Evolutionary conservation across 2,113 vertebrate species (phyloP).

Genomic region (Ceyx margarethae): DNA sequence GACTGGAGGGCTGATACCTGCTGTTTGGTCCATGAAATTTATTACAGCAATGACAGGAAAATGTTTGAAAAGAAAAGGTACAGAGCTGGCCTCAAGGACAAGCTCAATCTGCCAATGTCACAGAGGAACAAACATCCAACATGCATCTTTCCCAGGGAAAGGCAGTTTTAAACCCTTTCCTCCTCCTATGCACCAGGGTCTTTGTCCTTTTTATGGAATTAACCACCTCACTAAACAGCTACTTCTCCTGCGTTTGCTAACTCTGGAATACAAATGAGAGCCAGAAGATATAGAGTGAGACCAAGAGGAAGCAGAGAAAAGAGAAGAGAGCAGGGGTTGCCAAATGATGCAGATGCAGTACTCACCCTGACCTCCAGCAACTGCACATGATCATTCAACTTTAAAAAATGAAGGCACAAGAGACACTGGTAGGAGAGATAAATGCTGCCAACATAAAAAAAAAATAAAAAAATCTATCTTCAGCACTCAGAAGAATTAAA

Average conservation of each 20-base stretch:
- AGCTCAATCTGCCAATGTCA: neutral
- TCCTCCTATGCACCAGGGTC: neutral
- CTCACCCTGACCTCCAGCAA: neutral
- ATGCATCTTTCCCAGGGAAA: neutral
- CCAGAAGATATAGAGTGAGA: neutral
- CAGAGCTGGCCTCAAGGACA: neutral
- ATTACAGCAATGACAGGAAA: neutral
- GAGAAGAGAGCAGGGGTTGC: neutral
- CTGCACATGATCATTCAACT: neutral
- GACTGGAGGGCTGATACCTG: neutral
- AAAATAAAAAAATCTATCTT: neutral
- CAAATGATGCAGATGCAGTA: neutral
- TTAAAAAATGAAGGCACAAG: neutral
- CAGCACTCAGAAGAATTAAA: neutral
- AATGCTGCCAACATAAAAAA: neutral
- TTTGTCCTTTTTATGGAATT: neutral
- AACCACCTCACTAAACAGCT: slow-evolving; percentile 13
- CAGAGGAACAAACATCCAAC: neutral
- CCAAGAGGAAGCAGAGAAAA: neutral
- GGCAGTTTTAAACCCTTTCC: neutral
- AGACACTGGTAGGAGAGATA: neutral
- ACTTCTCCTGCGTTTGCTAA: neutral
- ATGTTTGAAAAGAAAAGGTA: neutral
- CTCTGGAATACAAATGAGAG: slow-evolving; percentile 15
- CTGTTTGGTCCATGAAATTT: neutral